These are phyloP conservation scores for Cenopis cana DNA, from an alignment of 2,888 invertebrate species.

Conservation along the genomic window DNA sequence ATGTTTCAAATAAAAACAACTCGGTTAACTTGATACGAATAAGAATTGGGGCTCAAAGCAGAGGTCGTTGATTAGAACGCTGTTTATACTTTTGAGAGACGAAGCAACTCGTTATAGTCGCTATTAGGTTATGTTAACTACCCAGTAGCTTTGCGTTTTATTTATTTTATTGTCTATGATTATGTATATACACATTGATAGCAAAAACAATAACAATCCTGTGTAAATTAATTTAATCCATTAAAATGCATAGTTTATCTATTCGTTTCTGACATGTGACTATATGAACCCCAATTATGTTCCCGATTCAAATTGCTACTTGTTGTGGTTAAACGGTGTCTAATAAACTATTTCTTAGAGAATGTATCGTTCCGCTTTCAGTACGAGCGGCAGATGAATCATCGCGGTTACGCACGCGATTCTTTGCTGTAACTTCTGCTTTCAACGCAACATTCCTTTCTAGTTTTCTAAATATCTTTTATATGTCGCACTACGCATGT, in stretches of 20 bases:
- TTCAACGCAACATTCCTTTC: conserved; percentile 52
- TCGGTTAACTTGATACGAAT: conserved; percentile 22
- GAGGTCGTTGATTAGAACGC: conserved; percentile 5
- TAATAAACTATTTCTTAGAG: conserved; percentile 17
- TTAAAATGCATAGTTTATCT: not conserved
- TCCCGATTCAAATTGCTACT: not conserved
- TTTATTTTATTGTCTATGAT: not conserved
- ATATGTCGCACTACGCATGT: not conserved
- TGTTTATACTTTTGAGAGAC: not conserved
- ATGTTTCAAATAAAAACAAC: conserved; percentile 52
- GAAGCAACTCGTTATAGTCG: not conserved
- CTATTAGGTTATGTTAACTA: not conserved
- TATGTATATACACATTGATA: not conserved
- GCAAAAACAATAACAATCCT: not conserved
- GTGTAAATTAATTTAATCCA: not conserved
- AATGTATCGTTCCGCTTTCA: conserved; percentile 76
- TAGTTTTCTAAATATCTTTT: conserved; percentile 39
- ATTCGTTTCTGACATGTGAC: not conserved
- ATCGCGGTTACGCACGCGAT: conserved; percentile 63
- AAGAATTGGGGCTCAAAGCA: conserved; percentile 20
- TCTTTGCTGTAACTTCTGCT: conserved; percentile 57
- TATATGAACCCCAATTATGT: not conserved
- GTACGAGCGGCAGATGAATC: conserved; percentile 67
- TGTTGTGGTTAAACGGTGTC: conserved; percentile 14
- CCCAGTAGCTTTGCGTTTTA: not conserved